These are phyloP conservation scores for Bacillus rossius DNA, from an alignment of 1,140 invertebrate species.

Conservation along the genomic window DNA sequence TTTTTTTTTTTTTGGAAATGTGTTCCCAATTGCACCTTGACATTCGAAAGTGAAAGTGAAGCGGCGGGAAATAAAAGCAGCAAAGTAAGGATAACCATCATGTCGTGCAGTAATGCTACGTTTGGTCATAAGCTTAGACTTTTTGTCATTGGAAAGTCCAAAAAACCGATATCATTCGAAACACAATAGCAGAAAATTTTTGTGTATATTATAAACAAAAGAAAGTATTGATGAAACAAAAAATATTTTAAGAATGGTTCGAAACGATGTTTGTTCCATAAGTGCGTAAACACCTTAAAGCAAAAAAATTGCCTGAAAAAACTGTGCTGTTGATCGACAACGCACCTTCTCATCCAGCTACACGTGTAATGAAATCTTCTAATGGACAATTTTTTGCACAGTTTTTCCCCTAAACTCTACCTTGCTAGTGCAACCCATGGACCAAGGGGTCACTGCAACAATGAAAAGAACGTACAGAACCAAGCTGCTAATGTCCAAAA, in stretches of 20 bases:
- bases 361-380: slow-evolving; percentile 13
- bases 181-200: slow-evolving; percentile 20
- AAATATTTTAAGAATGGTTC: slow-evolving; percentile 32
- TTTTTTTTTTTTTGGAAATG: slow-evolving; percentile 33
- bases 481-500: too few relatives aligned
- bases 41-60: slow-evolving; percentile 16
- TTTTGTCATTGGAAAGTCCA: slow-evolving; percentile 32
- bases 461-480: too few relatives aligned
- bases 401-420: slow-evolving; percentile 44
- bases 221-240: slow-evolving; percentile 27
- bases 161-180: slow-evolving; percentile 33
- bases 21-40: slow-evolving; percentile 26
- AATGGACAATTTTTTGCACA: slow-evolving; percentile 25
- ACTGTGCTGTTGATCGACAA: slow-evolving; percentile 33
- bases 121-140: slow-evolving; percentile 35
- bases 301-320: slow-evolving; percentile 21
- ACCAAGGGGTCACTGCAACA: slow-evolving; percentile 27
- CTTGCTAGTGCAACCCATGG: slow-evolving; percentile 40
- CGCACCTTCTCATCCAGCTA: slow-evolving; percentile 27
- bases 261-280: slow-evolving; percentile 28
- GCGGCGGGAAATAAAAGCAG: slow-evolving; percentile 29
- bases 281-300: slow-evolving; percentile 26
- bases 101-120: slow-evolving; percentile 37
- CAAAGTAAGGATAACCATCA: slow-evolving; percentile 36
- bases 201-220: slow-evolving; percentile 26